Base-by-base conservation (phyloP, 2,888 invertebrate genomes). In the Rhagophthalmus giganteus region DNA sequence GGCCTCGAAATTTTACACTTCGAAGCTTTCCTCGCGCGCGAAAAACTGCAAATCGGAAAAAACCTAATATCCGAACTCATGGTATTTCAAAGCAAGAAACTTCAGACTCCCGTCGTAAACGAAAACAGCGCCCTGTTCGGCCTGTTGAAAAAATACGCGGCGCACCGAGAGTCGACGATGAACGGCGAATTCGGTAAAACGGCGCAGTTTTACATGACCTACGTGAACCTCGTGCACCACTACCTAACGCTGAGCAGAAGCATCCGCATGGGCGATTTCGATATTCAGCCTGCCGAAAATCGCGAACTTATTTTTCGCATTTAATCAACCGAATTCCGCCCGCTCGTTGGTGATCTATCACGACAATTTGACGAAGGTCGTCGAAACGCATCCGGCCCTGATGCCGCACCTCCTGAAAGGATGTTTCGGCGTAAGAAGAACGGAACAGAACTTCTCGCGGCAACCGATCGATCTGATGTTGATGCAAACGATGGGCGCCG, bases 131-230 rank as follows among this genome's bases (percentile, higher is more conserved):
- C n/a, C n/a, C n/a, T n/a, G n/a, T n/a, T n/a, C n/a, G n/a, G n/a
- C n/a, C n/a, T n/a, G n/a, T n/a, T n/a, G n/a, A n/a, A n/a, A n/a
- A n/a, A n/a, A n/a, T n/a, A n/a, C n/a, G n/a, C n/a, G n/a, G n/a
- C n/a, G n/a, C n/a, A n/a, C n/a, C n/a, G n/a, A n/a, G 20, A 40
- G 27, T 13, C 59, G 37, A 64, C 62, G 20, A 9, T 55, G 11
- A 4, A 54, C 38, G 68, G 67, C 3, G 37, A 59, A 4, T 59
- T 64, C 32, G 68, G 68, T 2, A 63, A 64, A 57, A 71, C 70
- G 2, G 51, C 67, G 10, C 66, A 70, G 47, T 65, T 60, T 53
- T 68, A 64, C 42, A 57, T 63, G 40, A 60, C 55, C 8, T 67
- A 66, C 46, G 55, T 66, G 2, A 24, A 63, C 26, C 52, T 66